phyloP scores from a whole-genome alignment of 2,797 vertebrate genomes.

The Sebastiscus tertius region DNA sequence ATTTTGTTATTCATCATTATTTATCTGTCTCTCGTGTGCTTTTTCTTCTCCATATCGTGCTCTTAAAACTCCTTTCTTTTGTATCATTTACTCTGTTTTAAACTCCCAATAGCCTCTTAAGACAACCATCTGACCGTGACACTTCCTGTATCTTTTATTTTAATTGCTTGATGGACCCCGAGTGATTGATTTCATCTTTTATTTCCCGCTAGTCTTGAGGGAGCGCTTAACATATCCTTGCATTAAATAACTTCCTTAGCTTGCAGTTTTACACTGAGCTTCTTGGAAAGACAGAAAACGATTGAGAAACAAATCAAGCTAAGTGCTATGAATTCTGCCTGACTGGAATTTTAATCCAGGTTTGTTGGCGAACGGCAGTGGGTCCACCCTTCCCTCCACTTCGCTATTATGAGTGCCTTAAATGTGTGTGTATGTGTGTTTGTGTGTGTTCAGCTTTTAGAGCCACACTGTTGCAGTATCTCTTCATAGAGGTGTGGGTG shows the following conservation, averaged over 20 bases:
- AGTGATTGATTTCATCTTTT: slow-evolving; percentile 38
- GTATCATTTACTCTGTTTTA: background rate
- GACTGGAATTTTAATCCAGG: slow-evolving; percentile 71
- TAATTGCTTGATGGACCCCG: slow-evolving; percentile 34
- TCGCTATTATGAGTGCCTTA: slow-evolving; percentile 12
- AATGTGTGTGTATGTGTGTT: slow-evolving; percentile 27
- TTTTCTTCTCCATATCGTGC: background rate
- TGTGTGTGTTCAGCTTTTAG: slow-evolving; percentile 52
- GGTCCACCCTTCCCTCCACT: slow-evolving; percentile 32
- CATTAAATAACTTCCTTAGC: slow-evolving; percentile 45
- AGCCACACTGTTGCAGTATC: slow-evolving; percentile 25
- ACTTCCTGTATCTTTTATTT: slow-evolving; percentile 27
- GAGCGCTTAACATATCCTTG: slow-evolving; percentile 52
- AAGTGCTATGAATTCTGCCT: slow-evolving; percentile 72
- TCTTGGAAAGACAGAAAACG: slow-evolving; percentile 45
- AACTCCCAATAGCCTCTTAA: background rate
- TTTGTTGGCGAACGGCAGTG: slow-evolving; percentile 30
- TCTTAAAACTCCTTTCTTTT: background rate
- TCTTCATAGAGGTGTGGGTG: slow-evolving; percentile 51
- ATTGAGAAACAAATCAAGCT: slow-evolving; percentile 72
- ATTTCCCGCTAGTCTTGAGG: slow-evolving; percentile 5
- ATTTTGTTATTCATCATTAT: background rate
- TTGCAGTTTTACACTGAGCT: slow-evolving; percentile 57
- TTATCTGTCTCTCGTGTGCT: background rate
- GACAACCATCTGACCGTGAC: slow-evolving; percentile 2